Percentiles rank a stretch among this genome's conserved stretches.
Evolutionary conservation across 2,888 invertebrate genomes (phyloP).

Genomic region (Aromia moschata): DNA sequence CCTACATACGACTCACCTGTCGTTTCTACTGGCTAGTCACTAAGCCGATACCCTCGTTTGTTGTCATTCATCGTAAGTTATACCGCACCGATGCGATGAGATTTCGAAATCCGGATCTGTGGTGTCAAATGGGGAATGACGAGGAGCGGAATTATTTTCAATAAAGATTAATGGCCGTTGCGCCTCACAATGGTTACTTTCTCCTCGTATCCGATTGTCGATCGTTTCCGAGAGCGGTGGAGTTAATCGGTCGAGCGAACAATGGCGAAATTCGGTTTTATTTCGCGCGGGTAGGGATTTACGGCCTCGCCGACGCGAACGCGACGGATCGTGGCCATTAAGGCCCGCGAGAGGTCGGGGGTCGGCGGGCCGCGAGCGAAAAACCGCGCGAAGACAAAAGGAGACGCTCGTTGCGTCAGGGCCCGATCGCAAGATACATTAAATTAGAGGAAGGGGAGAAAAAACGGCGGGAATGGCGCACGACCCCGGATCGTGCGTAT

Average conservation of each 20-base stretch:
- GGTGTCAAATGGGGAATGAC: too few relatives aligned
- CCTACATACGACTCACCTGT: too few relatives aligned
- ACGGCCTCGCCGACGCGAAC: conserved; percentile 12
- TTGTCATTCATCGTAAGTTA: too few relatives aligned
- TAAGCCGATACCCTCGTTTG: too few relatives aligned
- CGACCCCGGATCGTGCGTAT: conserved; percentile 47
- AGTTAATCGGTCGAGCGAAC: conserved; percentile 13
- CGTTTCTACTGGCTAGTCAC: too few relatives aligned
- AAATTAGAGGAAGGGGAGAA: conserved; percentile 41
- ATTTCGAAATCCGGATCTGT: too few relatives aligned
- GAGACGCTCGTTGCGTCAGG: conserved; percentile 28
- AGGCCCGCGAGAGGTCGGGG: conserved; percentile 26
- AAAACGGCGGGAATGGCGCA: conserved; percentile 34
- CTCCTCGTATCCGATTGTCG: background rate
- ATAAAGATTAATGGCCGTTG: too few relatives aligned
- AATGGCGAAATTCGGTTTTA: conserved; percentile 21
- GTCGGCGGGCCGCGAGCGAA: conserved; percentile 31
- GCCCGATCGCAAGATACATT: conserved; percentile 40
- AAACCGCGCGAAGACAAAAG: conserved; percentile 37
- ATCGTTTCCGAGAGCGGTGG: background rate
- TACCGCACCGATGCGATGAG: too few relatives aligned
- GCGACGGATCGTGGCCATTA: conserved; percentile 26
- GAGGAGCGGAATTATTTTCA: too few relatives aligned
- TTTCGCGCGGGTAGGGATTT: conserved; percentile 30
- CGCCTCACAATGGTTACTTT: background rate